phyloP scores from a whole-genome alignment of 2,797 vertebrate species.

The Lagodon rhomboides region DNA sequence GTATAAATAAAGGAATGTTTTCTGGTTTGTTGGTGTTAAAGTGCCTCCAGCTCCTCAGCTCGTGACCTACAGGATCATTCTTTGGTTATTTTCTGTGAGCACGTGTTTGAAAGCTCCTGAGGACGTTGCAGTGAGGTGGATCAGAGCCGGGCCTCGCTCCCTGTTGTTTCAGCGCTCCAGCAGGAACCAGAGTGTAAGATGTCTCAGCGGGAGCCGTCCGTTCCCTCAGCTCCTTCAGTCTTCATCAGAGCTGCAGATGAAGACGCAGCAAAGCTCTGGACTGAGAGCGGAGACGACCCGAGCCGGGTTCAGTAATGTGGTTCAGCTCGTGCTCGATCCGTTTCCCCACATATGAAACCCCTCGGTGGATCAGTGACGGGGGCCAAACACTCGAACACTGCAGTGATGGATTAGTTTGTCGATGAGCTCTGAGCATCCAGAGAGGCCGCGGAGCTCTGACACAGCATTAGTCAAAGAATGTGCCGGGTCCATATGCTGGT shows the following conservation, averaged over 20 bases:
- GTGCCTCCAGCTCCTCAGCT: too few species aligned
- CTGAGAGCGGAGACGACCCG: background rate
- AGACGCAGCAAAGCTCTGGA: background rate
- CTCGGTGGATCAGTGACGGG: background rate
- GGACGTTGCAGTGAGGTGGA: background rate
- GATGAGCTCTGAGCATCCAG: constrained; percentile 37
- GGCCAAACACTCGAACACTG: background rate
- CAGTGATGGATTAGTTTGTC: constrained; percentile 54
- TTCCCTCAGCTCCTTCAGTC: background rate
- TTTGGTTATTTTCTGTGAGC: background rate
- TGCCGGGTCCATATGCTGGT: constrained; percentile 28
- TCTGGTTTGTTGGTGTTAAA: too few species aligned
- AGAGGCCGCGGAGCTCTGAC: constrained; percentile 12
- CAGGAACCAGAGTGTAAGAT: background rate
- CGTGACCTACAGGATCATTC: background rate
- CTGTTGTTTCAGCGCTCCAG: background rate
- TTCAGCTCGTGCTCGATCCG: background rate
- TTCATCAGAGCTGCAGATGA: constrained; percentile 1
- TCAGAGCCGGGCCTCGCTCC: too few species aligned
- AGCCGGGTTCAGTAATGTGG: constrained; percentile 1
- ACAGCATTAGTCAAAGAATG: constrained; percentile 34
- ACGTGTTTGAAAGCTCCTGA: too few species aligned
- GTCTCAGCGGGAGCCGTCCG: constrained; percentile 12
- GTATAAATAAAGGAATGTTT: too few species aligned
- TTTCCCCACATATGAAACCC: constrained; percentile 4